Percentiles rank a stretch among this genome's conserved stretches.
Conservation (phyloP, 2,113 vertebrate genomes). For the Reinhardtius hippoglossoides region DNA sequence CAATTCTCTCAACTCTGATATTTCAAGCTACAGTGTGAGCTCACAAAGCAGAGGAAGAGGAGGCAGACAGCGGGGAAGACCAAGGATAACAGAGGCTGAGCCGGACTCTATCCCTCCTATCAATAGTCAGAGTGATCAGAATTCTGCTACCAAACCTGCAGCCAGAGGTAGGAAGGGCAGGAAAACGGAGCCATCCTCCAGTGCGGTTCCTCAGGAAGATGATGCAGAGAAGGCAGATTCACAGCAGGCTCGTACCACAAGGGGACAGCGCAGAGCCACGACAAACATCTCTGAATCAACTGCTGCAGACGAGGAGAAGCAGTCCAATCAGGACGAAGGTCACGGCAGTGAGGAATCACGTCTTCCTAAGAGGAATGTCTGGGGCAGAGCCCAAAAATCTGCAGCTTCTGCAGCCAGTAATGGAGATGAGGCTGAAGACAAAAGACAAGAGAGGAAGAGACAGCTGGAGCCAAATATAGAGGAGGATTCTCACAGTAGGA, state of each 20-base stretch:
- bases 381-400: slow-evolving; percentile 46
- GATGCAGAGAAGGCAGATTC: slow-evolving; percentile 17
- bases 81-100: slow-evolving; percentile 37
- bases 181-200: slow-evolving; percentile 16
- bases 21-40: slow-evolving; percentile 25
- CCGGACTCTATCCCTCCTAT: background rate
- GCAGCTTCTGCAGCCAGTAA: background rate
- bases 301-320: slow-evolving; percentile 18
- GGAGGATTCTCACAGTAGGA: background rate
- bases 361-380: slow-evolving; percentile 28
- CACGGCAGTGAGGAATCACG: slow-evolving; percentile 3
- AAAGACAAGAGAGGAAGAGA: slow-evolving; percentile 50
- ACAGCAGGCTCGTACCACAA: slow-evolving; percentile 52
- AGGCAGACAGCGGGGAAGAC: slow-evolving; percentile 51
- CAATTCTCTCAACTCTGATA: too few relatives aligned
- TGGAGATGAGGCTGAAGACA: slow-evolving; percentile 10
- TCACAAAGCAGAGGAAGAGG: slow-evolving; percentile 56
- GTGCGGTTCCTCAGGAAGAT: background rate
- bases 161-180: slow-evolving; percentile 45
- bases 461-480: slow-evolving; percentile 22
- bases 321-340: slow-evolving; percentile 20
- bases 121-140: slow-evolving; percentile 10
- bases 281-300: background rate
- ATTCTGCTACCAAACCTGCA: slow-evolving; percentile 15
- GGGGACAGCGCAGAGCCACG: slow-evolving; percentile 47